Evolutionary conservation across 92 coral and sea anemone genomes (phyloP).

Genomic region (Chrysogorgia sp.): DNA sequence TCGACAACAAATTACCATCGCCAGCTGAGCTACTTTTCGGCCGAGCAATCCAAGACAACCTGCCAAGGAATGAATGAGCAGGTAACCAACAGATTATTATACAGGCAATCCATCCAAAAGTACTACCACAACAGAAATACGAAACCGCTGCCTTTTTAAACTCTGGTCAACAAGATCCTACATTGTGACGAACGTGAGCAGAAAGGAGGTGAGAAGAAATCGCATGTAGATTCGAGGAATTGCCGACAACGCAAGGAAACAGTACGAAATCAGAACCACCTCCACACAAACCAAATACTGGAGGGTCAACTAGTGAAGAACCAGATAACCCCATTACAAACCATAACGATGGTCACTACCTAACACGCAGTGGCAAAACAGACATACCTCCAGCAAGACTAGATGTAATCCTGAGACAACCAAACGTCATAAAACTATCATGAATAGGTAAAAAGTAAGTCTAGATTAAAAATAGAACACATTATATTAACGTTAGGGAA

Average conservation of each 20-base stretch:
- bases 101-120: conserved; percentile 1
- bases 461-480: neutral
- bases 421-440: neutral
- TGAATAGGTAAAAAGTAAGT: neutral
- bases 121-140: conserved; percentile 33
- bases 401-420: neutral
- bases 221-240: conserved; percentile 33
- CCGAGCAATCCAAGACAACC: conserved; percentile 19
- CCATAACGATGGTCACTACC: neutral
- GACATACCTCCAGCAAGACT: conserved; percentile 42
- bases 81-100: neutral
- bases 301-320: neutral
- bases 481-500: neutral
- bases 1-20: conserved; percentile 45
- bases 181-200: conserved; percentile 57
- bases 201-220: conserved; percentile 55
- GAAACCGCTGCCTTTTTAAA: conserved; percentile 44
- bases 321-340: neutral
- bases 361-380: conserved; percentile 44
- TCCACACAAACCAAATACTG: neutral
- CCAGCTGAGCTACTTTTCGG: conserved; percentile 35
- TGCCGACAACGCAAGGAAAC: neutral
- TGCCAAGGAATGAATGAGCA: conserved; percentile 24
- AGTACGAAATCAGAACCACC: neutral
- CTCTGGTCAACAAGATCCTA: conserved; percentile 52